Conservation (phyloP, 2,797 vertebrate genomes). For the Sciurus vulgaris region DNA sequence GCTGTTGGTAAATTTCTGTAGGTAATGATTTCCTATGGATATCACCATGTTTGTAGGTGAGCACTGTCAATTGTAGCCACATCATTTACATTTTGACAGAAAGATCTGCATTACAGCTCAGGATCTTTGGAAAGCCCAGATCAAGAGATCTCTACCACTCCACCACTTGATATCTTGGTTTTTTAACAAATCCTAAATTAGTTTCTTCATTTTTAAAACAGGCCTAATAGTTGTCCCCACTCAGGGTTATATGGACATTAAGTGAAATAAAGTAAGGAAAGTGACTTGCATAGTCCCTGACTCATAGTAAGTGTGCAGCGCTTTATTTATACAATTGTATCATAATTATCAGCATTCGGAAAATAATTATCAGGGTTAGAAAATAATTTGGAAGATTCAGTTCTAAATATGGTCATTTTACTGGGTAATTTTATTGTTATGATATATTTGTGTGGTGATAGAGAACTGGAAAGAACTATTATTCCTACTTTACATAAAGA, state of each 20-base stretch:
- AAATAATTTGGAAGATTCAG: slow-evolving; percentile 53
- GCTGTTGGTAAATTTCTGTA: background rate
- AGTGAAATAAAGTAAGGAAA: slow-evolving; percentile 58
- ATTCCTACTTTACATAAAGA: background rate
- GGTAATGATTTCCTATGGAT: background rate
- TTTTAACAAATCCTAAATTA: background rate
- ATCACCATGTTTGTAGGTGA: background rate
- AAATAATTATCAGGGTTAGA: background rate
- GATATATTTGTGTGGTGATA: background rate
- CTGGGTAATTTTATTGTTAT: background rate
- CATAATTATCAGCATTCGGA: background rate
- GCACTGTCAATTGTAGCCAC: background rate
- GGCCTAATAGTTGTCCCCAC: background rate
- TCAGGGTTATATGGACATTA: slow-evolving; percentile 3
- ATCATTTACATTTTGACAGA: slow-evolving; percentile 2
- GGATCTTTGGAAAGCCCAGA: background rate
- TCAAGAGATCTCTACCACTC: background rate
- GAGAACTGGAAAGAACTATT: slow-evolving; percentile 17
- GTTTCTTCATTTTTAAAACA: slow-evolving; percentile 61
- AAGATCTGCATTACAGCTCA: background rate
- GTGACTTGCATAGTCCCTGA: background rate
- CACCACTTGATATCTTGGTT: background rate
- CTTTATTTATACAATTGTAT: slow-evolving; percentile 40
- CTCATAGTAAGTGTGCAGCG: slow-evolving; percentile 24
- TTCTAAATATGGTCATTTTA: slow-evolving; percentile 30